Evolutionary conservation across 2,797 vertebrate species (phyloP).

Genomic region (Rachycentron canadum): DNA sequence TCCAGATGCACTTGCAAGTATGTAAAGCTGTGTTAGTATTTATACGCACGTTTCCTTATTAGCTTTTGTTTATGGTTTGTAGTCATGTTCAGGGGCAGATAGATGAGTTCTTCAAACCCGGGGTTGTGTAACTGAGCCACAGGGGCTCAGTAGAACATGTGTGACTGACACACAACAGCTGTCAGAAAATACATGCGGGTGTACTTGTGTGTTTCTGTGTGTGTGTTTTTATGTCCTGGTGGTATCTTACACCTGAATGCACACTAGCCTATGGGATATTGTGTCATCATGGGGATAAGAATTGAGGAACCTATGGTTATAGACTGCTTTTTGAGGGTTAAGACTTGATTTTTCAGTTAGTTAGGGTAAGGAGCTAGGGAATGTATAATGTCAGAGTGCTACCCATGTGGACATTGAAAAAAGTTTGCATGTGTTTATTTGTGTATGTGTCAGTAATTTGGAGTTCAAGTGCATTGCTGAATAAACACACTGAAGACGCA

Average conservation of each 20-base stretch:
- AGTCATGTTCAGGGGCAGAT: conserved; percentile 25
- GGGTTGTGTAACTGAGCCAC: conserved; percentile 53
- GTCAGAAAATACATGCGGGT: conserved; percentile 28
- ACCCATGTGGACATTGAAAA: not conserved
- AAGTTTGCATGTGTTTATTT: not conserved
- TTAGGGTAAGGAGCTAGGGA: no score
- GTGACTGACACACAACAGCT: conserved; percentile 74
- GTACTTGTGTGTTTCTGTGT: not conserved
- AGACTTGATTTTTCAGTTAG: no score
- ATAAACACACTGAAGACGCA: conserved; percentile 29
- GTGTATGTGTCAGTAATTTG: not conserved
- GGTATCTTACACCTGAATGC: no score
- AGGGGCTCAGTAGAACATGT: conserved; percentile 44
- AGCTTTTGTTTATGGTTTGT: conserved; percentile 47
- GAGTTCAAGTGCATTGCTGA: conserved; percentile 14
- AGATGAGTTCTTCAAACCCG: conserved; percentile 29
- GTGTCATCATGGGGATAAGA: no score
- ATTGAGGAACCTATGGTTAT: no score
- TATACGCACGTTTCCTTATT: conserved; percentile 32
- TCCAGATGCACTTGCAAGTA: conserved; percentile 2
- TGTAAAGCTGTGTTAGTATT: conserved; percentile 12
- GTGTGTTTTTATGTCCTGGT: not conserved
- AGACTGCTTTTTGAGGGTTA: no score
- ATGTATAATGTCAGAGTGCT: not conserved
- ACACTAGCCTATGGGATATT: no score